Evolutionary conservation across 2,797 vertebrate genomes (phyloP), one percentile per base, ranked within the genome.

Genomic region (Diplodus puntazzo): DNA sequence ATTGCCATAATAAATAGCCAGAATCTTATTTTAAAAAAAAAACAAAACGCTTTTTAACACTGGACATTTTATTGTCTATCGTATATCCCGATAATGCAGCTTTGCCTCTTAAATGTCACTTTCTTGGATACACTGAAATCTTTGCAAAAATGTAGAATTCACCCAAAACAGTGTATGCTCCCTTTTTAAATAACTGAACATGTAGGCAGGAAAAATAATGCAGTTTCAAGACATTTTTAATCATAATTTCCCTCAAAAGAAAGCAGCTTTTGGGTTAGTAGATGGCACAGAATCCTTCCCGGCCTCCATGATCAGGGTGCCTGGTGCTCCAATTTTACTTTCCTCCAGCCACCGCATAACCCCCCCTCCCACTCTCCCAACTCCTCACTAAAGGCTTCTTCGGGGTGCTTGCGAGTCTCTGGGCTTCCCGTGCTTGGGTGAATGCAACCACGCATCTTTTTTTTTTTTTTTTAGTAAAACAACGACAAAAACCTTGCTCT

Each of bases 401-500:
- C 46, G 48, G 88, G 8, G 75, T 73, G 83, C 77, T 91, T 85
- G 83, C 43, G 18, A 88, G 81, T 79, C 83, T 79, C 83, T 69
- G 79, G 81, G 81, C 81, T 87, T 90, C 79, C 73, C 25, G 27
- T 85, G 89, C 88, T 92, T 87, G 69, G 81, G 73, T 86, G 85
- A 90, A 90, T 87, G 88, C 85, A 87, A 85, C 88, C 82, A 63
- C 12, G 62, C 84, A 84, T 82, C 80, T 88, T 21, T 58, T 34
- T 34, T 34, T 34, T 34, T 34, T 34, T 1, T 66, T 2, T 25
- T 25, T 25, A 2, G 27, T 27, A 27, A 79, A 60, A 52, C 11
- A 48, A 48, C 17, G 2, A 49, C 5, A 52, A 52, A 21, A 21
- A n/a, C 8, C 60, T 60, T 60, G 80, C 85, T 89, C 79, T 84